Evolutionary conservation across 2,113 vertebrate species (phyloP), one percentile per base, ranked within the genome.

Genomic region (Globicephala melas): DNA sequence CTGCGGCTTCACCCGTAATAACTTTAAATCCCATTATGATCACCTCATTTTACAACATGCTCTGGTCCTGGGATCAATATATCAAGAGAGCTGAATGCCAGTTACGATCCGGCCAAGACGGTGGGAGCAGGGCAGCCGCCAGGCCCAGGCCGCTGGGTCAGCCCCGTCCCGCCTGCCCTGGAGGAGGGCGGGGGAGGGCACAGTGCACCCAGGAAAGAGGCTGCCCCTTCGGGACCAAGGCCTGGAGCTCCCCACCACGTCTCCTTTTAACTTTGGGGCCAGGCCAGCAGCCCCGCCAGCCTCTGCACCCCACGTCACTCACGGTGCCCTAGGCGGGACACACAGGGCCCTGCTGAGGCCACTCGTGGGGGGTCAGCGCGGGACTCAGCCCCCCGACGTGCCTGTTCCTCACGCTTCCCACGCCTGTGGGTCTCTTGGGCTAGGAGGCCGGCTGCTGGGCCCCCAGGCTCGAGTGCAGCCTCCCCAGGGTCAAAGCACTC

Each of bases 1-100:
- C 92, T 77, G 70, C 14, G 41, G 84, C 94, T 95, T 97, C 94
- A 4, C 76, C 94, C 36, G 2, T 84, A 96, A 96, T 93, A 96
- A 98, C 92, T 98, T 97, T 89, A 96, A 98, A 97, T 97, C 96
- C 91, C 95, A 96, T 98, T 97, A 97, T 79, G 91, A 91, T 97
- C 20, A 70, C 91, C 93, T 97, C 91, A 60, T 97, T 97, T 97
- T 89, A 97, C 94, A 96, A 38, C 55, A 12, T 28, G 55, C 97
- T 95, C 93, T 76, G 73, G 94, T 81, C 91, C 71, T 41, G 58
- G 91, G 96, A 67, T 84, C 63, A 55, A 76, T 96, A 91, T 84
- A 96, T 97, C 92, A 97, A 68, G 87, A 65, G 73, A 97, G 95
- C 92, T 38, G 4, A 84, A 58, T 44, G 81, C 92, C 74, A 81